Percentiles rank a stretch among this genome's conserved stretches.
Conservation (phyloP, 2,797 vertebrate genomes). For the Philypnodon macrostomus region DNA sequence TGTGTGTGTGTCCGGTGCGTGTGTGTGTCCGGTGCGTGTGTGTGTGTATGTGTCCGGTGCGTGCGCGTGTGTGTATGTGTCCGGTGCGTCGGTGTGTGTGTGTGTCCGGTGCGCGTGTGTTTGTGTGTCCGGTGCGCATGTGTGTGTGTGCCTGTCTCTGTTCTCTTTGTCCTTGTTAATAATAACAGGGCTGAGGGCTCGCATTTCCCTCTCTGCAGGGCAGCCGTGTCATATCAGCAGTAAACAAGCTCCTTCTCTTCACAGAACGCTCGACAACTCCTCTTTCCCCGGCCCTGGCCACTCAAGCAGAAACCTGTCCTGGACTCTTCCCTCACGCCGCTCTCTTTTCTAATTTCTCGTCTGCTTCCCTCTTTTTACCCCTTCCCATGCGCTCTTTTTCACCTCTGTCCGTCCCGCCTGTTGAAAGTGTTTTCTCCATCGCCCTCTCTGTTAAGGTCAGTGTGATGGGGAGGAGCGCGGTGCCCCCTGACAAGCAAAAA, state of each 20-base stretch:
- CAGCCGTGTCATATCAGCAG: slow-evolving; percentile 83
- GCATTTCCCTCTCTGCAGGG: slow-evolving; percentile 82
- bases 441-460: slow-evolving; percentile 75
- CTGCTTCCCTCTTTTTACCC: slow-evolving; percentile 44
- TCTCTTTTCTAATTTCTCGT: slow-evolving; percentile 51
- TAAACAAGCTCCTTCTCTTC: slow-evolving; percentile 83
- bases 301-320: slow-evolving; percentile 79
- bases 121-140: slow-evolving; percentile 59
- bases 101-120: slow-evolving; percentile 62
- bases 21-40: slow-evolving; percentile 30
- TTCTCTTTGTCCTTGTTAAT: slow-evolving; percentile 88
- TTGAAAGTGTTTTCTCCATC: slow-evolving; percentile 68
- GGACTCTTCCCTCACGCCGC: slow-evolving; percentile 49
- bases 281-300: slow-evolving; percentile 73
- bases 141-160: slow-evolving; percentile 68
- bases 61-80: slow-evolving; percentile 2
- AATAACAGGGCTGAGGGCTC: slow-evolving; percentile 84
- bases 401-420: slow-evolving; percentile 71
- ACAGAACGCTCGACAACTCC: slow-evolving; percentile 72
- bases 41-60: slow-evolving; percentile 16
- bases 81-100: too few species aligned
- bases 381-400: slow-evolving; percentile 61
- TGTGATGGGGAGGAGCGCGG: slow-evolving; percentile 64
- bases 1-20: too few species aligned
- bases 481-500: slow-evolving; percentile 76